Conservation (phyloP, 2,797 vertebrate species). For the Clarias laeviceps region DNA sequence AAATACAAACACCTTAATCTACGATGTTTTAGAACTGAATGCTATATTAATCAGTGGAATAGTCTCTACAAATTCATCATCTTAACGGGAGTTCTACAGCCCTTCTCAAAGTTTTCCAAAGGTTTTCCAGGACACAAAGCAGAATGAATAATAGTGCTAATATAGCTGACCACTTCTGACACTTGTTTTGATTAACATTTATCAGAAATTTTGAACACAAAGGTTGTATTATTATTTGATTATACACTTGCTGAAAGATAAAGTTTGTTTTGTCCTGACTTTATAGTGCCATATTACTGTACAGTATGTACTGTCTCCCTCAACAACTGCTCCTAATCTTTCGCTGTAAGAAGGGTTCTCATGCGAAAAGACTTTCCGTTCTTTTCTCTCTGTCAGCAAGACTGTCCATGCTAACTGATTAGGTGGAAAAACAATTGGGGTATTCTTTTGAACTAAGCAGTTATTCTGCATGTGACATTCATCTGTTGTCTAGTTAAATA, state of each 20-base stretch:
- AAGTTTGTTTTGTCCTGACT: not conserved
- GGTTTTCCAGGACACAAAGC: not conserved
- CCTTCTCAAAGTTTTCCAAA: too few relatives aligned
- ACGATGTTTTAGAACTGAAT: too few relatives aligned
- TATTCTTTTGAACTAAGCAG: not conserved
- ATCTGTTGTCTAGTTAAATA: not conserved
- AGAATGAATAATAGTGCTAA: not conserved
- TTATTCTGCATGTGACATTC: conserved; percentile 6
- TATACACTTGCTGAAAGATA: not conserved
- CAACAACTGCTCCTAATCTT: not conserved
- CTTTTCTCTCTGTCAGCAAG: not conserved
- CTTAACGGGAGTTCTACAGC: too few relatives aligned
- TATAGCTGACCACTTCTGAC: not conserved
- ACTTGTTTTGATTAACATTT: not conserved
- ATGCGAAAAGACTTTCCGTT: not conserved
- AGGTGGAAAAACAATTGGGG: not conserved
- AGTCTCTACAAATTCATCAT: too few relatives aligned
- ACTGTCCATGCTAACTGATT: not conserved
- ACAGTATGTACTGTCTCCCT: not conserved
- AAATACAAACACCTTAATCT: too few relatives aligned
- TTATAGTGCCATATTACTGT: not conserved
- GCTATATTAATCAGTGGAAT: too few relatives aligned
- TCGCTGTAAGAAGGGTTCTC: not conserved
- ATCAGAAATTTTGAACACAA: too few relatives aligned
- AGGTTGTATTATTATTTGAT: not conserved